phyloP scores from a whole-genome alignment of 1,140 invertebrate species.

The Heliconius nattereri region DNA sequence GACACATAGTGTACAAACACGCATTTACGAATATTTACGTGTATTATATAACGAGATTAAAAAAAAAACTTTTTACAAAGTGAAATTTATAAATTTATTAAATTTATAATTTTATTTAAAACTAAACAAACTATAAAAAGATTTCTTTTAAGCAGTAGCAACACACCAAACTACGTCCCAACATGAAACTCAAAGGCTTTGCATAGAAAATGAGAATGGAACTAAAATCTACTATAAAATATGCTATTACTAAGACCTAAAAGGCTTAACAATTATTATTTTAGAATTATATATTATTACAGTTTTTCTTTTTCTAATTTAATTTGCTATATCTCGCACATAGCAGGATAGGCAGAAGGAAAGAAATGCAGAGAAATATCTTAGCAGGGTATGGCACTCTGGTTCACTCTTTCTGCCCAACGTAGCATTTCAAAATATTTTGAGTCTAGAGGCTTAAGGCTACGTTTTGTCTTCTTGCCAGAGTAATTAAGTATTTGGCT shows the following conservation, averaged over 20 bases:
- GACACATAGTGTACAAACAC: too few relatives aligned
- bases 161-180: slow-evolving; percentile 14
- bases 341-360: background rate
- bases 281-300: background rate
- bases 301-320: too few relatives aligned
- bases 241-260: slow-evolving; percentile 47
- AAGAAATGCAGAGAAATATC: background rate
- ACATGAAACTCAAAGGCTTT: slow-evolving; percentile 48
- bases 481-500: too few relatives aligned
- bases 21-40: too few relatives aligned
- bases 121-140: background rate
- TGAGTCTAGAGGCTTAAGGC: background rate
- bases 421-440: background rate
- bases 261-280: slow-evolving; percentile 46
- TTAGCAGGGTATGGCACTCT: background rate
- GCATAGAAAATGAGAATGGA: slow-evolving; percentile 58
- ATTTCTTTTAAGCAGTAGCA: background rate
- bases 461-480: too few relatives aligned
- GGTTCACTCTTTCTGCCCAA: background rate
- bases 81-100: too few relatives aligned
- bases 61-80: too few relatives aligned
- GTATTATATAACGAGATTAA: too few relatives aligned
- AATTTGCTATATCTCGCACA: background rate
- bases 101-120: too few relatives aligned
- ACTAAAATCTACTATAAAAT: slow-evolving; percentile 58